Percentiles rank a stretch among this genome's conserved stretches.
Evolutionary conservation across 2,797 vertebrate genomes (phyloP).

Genomic region (Myiothlypis chrysogaster): DNA sequence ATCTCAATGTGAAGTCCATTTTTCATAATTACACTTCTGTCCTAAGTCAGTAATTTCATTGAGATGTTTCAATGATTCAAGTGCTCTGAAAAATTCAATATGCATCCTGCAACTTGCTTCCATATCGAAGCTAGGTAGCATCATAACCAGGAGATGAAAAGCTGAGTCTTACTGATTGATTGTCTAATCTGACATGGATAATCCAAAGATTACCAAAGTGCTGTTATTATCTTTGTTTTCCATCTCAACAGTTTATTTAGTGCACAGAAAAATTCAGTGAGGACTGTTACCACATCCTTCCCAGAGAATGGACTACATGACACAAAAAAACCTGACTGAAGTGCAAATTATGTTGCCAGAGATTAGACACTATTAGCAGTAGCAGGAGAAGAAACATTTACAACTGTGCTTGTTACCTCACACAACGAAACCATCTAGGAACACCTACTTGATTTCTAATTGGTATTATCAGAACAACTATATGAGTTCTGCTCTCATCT

Average conservation of each 20-base stretch:
- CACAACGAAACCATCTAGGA: background rate
- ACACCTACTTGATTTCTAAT: background rate
- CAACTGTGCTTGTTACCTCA: background rate
- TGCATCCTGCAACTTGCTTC: background rate
- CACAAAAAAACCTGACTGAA: background rate
- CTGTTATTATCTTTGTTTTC: background rate
- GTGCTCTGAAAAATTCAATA: background rate
- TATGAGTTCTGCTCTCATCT: background rate
- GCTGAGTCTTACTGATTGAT: background rate
- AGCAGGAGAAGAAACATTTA: background rate
- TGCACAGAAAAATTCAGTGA: background rate
- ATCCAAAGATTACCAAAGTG: background rate
- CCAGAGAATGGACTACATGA: background rate
- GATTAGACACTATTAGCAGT: background rate
- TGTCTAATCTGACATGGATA: background rate
- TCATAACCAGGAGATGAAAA: background rate
- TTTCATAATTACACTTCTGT: background rate
- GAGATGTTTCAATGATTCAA: background rate
- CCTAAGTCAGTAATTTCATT: background rate
- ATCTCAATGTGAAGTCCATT: background rate
- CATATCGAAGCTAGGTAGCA: background rate
- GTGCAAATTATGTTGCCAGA: background rate
- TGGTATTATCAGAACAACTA: background rate
- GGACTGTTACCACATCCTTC: background rate
- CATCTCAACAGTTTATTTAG: background rate